Conservation (phyloP, 2,888 invertebrate species). For the Myopa tessellatipennis region DNA sequence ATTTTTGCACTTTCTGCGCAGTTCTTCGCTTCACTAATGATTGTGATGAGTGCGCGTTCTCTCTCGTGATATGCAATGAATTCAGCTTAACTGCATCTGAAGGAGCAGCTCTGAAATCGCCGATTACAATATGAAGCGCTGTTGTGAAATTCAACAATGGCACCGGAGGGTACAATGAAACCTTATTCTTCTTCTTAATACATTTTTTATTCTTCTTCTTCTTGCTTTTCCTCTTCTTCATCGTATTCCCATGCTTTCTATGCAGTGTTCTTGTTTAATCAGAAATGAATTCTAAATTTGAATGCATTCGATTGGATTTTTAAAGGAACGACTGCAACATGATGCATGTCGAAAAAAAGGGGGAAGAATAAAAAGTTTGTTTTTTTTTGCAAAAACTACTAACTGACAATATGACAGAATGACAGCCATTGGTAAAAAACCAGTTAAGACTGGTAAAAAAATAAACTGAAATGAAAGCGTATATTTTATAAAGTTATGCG, state of each 20-base stretch:
- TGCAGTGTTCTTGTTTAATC: background rate
- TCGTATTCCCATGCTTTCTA: background rate
- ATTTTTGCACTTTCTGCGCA: background rate
- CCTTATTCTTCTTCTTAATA: constrained; percentile 1
- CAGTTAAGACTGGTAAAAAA: too few species aligned
- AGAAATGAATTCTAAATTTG: constrained; percentile 6
- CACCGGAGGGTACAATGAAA: constrained; percentile 21
- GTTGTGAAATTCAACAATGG: constrained; percentile 28
- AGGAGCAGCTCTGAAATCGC: background rate
- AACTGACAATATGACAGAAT: too few species aligned
- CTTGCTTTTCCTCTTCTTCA: background rate
- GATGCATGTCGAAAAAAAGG: too few species aligned
- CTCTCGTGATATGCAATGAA: background rate
- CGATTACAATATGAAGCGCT: constrained; percentile 14
- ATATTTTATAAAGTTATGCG: too few species aligned
- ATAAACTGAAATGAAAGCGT: too few species aligned
- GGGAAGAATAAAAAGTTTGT: background rate
- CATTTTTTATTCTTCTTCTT: background rate
- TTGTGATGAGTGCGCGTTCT: background rate
- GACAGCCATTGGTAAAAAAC: too few species aligned
- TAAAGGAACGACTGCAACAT: background rate
- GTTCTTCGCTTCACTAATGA: background rate
- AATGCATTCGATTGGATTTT: background rate
- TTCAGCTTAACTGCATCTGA: background rate
- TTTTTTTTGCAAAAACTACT: background rate